A percentile compares a stretch with the other conserved stretches of the same genome.
Evolutionary conservation across 2,797 vertebrate genomes (phyloP).

Genomic region (Tragelaphus oryx): DNA sequence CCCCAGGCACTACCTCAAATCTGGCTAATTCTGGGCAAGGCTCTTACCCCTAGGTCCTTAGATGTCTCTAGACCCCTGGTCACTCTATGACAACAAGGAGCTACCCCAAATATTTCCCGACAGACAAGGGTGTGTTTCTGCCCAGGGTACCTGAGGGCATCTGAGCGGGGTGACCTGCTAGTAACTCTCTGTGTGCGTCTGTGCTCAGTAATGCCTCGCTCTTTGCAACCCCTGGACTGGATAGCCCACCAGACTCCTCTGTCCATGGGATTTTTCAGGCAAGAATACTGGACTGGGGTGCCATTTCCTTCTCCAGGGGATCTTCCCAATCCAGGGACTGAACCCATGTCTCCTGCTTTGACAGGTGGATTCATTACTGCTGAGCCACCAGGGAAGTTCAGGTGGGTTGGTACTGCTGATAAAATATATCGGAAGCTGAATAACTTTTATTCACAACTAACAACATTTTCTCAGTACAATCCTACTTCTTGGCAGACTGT

Average conservation of each 20-base stretch:
- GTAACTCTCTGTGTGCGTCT: neutral
- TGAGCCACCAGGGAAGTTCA: neutral
- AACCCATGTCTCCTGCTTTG: neutral
- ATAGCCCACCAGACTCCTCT: neutral
- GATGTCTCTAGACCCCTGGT: neutral
- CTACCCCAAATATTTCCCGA: neutral
- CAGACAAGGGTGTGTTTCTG: neutral
- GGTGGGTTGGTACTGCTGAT: neutral
- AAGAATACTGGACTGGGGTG: neutral
- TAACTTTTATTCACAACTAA: neutral
- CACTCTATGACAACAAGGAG: neutral
- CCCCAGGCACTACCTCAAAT: neutral
- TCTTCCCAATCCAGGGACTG: neutral
- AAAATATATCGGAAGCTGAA: neutral
- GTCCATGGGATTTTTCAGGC: neutral
- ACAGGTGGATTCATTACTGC: neutral
- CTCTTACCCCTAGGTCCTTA: neutral
- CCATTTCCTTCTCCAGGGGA: neutral
- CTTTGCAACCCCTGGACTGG: neutral
- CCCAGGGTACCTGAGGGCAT: neutral
- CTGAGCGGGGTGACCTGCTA: neutral
- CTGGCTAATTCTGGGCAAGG: neutral
- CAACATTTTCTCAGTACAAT: neutral
- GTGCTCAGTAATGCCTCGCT: neutral
- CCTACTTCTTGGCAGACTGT: neutral